phyloP scores from a whole-genome alignment of 2,888 invertebrate species.

The Cylloceria caligata region DNA sequence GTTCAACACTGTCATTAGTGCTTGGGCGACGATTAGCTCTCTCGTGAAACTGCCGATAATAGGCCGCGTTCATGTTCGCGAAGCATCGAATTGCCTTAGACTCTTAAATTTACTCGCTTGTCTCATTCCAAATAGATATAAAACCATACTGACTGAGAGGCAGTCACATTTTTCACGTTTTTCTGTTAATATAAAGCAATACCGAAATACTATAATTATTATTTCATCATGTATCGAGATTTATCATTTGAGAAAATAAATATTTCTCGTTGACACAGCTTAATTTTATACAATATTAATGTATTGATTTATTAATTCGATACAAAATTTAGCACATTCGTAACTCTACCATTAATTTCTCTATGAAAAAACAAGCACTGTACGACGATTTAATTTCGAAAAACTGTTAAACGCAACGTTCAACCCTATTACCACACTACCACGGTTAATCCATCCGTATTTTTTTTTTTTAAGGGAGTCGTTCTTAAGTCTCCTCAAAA shows the following conservation, averaged over 20 bases:
- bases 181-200: not conserved
- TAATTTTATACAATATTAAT: not conserved
- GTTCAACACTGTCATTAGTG: slow-evolving; percentile 45
- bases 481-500: too few relatives aligned
- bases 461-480: too few relatives aligned
- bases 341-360: too few relatives aligned
- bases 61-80: not conserved
- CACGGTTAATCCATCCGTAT: too few relatives aligned
- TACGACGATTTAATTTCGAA: too few relatives aligned
- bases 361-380: too few relatives aligned
- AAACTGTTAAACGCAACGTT: too few relatives aligned
- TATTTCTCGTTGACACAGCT: not conserved
- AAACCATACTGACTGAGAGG: not conserved
- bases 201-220: not conserved
- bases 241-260: not conserved
- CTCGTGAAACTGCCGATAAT: not conserved
- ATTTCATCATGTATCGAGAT: not conserved
- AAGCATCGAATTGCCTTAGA: not conserved
- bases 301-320: not conserved
- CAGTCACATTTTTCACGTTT: not conserved
- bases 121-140: slow-evolving; percentile 1
- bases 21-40: slow-evolving; percentile 43
- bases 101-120: not conserved
- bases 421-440: too few relatives aligned
- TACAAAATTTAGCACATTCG: not conserved